Conservation (phyloP, 2,797 vertebrate species). For the Pogoniulus pusillus region DNA sequence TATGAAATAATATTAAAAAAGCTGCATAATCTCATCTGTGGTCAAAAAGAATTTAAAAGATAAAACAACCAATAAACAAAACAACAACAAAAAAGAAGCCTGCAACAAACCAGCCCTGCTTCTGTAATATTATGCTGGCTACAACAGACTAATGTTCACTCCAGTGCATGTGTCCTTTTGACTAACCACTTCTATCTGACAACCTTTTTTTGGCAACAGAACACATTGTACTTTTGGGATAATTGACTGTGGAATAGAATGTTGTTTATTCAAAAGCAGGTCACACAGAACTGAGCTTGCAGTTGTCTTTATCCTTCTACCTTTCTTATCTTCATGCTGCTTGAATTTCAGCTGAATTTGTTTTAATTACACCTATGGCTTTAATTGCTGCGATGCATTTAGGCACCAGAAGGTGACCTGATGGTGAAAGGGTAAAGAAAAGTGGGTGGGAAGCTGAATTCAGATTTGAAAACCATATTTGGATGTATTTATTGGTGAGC, state of each 20-base stretch:
- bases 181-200: conserved; percentile 72
- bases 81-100: background rate
- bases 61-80: too few relatives aligned
- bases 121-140: conserved; percentile 70
- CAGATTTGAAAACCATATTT: conserved; percentile 25
- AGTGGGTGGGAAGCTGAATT: background rate
- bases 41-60: background rate
- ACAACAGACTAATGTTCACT: conserved; percentile 76
- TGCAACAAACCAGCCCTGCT: conserved; percentile 56
- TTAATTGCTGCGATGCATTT: conserved; percentile 51
- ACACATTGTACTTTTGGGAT: conserved; percentile 81
- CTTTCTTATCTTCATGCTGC: conserved; percentile 48
- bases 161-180: conserved; percentile 67
- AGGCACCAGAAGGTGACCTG: conserved; percentile 43
- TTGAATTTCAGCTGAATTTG: conserved; percentile 41
- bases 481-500: background rate
- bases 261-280: conserved; percentile 81
- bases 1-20: conserved; percentile 73
- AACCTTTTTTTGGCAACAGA: conserved; percentile 74
- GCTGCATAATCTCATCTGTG: conserved; percentile 58
- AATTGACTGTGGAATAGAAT: conserved; percentile 79
- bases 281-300: conserved; percentile 74
- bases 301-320: conserved; percentile 62
- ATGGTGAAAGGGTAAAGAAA: background rate
- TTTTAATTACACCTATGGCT: conserved; percentile 37